Evolutionary conservation across 2,888 invertebrate species (phyloP).

Genomic region (Heliconius aoede): DNA sequence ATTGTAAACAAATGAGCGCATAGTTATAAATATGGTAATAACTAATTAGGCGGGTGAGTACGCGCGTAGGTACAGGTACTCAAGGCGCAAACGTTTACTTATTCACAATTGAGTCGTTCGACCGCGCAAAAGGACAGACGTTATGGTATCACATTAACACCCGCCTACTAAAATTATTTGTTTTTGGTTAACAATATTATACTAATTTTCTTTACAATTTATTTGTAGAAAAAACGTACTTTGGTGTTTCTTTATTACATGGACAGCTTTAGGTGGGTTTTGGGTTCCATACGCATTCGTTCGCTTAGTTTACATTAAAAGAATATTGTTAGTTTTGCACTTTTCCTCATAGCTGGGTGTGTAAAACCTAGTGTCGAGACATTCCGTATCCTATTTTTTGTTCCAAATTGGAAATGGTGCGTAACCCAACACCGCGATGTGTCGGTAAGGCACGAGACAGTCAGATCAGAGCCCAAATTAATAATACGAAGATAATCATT

Average conservation of each 20-base stretch:
- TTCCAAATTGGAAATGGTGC: too few species aligned
- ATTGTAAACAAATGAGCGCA: conserved; percentile 28
- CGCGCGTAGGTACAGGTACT: conserved; percentile 36
- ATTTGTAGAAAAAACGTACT: neutral
- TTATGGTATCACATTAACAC: conserved; percentile 42
- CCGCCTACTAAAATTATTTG: conserved; percentile 36
- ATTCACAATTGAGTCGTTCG: conserved; percentile 41
- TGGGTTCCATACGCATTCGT: too few species aligned
- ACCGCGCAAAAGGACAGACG: conserved; percentile 35
- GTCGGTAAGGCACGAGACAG: too few species aligned
- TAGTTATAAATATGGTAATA: conserved; percentile 43
- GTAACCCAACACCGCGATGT: too few species aligned
- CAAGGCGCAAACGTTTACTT: conserved; percentile 27
- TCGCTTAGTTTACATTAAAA: neutral
- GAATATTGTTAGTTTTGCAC: neutral
- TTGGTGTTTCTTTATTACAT: neutral
- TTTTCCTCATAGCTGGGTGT: neutral
- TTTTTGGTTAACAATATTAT: conserved; percentile 24
- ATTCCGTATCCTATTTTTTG: neutral
- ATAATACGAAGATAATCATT: too few species aligned
- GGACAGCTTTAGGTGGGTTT: neutral
- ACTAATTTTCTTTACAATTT: conserved; percentile 38
- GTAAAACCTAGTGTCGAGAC: neutral
- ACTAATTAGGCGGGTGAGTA: conserved; percentile 43
- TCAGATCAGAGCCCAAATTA: too few species aligned